Conservation (phyloP, 2,113 vertebrate genomes). For the Enhydra lutris region DNA sequence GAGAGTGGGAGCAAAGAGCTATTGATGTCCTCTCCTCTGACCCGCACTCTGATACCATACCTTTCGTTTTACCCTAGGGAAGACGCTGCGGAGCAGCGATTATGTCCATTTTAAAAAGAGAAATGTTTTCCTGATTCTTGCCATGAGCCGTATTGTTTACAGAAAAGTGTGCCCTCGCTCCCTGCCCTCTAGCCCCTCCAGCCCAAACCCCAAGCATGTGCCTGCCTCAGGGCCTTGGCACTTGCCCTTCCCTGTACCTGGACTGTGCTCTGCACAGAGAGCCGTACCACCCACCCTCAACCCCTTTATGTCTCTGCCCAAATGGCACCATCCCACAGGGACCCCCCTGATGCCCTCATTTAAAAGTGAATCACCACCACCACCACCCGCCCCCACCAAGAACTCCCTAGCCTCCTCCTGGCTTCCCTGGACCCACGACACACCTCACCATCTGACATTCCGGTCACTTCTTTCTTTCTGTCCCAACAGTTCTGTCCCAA, state of each 20-base stretch:
- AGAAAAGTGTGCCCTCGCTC: too few species aligned
- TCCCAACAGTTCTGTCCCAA: neutral
- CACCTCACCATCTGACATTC: rapidly evolving
- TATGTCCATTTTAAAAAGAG: neutral
- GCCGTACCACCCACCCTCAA: neutral
- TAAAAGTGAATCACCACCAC: neutral
- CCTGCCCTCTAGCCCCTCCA: neutral
- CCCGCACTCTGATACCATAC: neutral
- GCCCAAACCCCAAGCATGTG: too few species aligned
- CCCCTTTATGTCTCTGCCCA: neutral
- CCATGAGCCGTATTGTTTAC: neutral
- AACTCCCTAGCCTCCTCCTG: neutral
- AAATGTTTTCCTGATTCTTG: neutral
- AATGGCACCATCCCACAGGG: neutral
- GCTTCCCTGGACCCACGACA: neutral
- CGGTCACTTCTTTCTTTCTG: neutral
- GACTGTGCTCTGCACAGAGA: neutral
- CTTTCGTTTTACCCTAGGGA: neutral
- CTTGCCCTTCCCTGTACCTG: neutral
- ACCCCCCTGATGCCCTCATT: neutral
- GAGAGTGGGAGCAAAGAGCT: neutral
- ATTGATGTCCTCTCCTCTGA: neutral
- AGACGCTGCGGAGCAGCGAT: rapidly evolving
- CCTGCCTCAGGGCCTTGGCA: neutral
- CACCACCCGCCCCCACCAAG: neutral